Conservation (phyloP, 2,113 vertebrate species). For the Burhinus bistriatus region DNA sequence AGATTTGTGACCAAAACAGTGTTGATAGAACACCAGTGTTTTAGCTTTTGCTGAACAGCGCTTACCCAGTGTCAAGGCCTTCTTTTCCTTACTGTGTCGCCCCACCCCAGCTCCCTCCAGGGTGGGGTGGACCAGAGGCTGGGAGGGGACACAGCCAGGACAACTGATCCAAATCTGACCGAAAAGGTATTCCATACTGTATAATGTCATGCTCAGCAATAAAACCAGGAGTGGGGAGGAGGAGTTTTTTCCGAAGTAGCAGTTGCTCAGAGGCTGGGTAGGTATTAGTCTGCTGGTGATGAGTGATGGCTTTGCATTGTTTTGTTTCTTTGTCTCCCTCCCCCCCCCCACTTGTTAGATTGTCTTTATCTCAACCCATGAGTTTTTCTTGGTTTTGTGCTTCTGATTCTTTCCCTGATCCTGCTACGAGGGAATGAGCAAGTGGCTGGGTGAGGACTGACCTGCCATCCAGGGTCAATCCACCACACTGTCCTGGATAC, state of each 20-base stretch:
- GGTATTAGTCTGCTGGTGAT: not conserved
- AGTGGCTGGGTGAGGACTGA: not conserved
- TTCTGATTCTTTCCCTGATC: fast-evolving
- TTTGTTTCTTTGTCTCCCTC: not conserved
- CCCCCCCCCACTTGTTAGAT: not conserved
- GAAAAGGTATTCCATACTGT: fast-evolving
- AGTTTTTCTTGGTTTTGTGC: not conserved
- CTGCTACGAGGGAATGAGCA: not conserved
- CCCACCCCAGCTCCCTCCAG: too few species aligned
- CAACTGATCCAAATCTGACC: not conserved
- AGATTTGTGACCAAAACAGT: not conserved
- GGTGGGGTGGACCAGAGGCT: not conserved
- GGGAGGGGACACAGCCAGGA: not conserved
- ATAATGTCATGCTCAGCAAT: fast-evolving
- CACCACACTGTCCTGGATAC: not conserved
- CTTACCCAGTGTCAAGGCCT: not conserved
- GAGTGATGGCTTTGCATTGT: not conserved
- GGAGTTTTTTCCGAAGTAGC: not conserved
- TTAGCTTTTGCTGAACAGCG: not conserved
- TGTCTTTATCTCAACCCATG: not conserved
- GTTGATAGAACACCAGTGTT: fast-evolving
- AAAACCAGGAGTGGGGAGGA: not conserved
- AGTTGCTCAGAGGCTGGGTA: not conserved
- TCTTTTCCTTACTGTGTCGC: not conserved
- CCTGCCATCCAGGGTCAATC: not conserved